Evolutionary conservation across 2,797 vertebrate genomes (phyloP), one percentile per base, ranked within the genome.

Genomic region (Urocyon cinereoargenteus): DNA sequence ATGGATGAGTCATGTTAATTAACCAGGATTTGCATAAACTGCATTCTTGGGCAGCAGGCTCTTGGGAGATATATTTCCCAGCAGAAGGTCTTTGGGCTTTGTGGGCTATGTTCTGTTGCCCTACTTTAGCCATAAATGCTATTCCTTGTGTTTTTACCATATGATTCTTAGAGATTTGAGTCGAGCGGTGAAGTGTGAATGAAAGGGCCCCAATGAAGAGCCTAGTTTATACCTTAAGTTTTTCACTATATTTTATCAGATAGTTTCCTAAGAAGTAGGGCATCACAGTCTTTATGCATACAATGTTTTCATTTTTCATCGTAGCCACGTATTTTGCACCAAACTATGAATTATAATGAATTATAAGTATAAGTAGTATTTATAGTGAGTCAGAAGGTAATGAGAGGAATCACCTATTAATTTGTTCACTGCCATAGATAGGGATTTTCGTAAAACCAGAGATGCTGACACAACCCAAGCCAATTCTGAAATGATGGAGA

Each of bases 1-100:
- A 70, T 49, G 12, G 53, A 57, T 93, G 82, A 87, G 28, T 93
- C 75, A 64, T 49, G 53, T 49, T 91, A 70, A 83, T 95, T 86
- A 93, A 57, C 53, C 51, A 87, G 5, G 62, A 70, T 78, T 82
- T 83, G 34, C 82, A 83, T 93, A 77, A 90, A 78, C 40, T 81
- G 36, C 57, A 31, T 90, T 75, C 90, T 90, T 55, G 59, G 53
- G 72, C 53, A 62, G 51, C 45, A 72, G 34, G 75, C 77, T 93
- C 28, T 61, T 86, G 70, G 87, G 45, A 82, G 61, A 55, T 68
- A 26, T 10, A 0, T 84, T 91, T 91, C 70, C 62, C 14, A 16
- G 1, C 16, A 66, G 78, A 53, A 49, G 51, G 28, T 4, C 45
- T 75, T 64, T 93, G 68, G 59, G 49, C 55, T 75, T 53, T 92